Evolutionary conservation across 2,113 vertebrate species (phyloP).

Genomic region (Zosterops borbonicus): DNA sequence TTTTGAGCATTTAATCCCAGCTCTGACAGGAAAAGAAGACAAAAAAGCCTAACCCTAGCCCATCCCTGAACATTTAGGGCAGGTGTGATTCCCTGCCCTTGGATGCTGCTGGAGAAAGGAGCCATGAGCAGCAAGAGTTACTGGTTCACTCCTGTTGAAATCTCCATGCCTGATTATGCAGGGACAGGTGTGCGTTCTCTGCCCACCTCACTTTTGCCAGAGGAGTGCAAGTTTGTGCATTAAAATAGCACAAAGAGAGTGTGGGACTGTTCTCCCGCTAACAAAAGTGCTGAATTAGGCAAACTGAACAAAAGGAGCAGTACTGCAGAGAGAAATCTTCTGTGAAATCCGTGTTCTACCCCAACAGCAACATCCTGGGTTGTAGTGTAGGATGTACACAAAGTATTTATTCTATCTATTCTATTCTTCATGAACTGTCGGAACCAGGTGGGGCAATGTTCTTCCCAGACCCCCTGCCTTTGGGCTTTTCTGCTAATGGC

Average conservation of each 20-base stretch:
- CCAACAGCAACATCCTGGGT: neutral
- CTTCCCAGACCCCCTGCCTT: no score
- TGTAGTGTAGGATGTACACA: no score
- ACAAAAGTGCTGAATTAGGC: neutral
- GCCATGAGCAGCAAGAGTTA: fast-evolving
- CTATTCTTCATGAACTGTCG: no score
- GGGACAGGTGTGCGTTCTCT: fast-evolving
- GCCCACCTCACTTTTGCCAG: fast-evolving
- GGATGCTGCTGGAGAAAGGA: fast-evolving
- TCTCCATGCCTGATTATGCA: neutral
- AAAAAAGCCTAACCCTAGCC: neutral
- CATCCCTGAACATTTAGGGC: neutral
- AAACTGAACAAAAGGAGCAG: neutral
- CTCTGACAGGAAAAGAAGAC: neutral
- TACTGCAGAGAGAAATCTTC: neutral
- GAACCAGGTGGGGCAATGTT: no score
- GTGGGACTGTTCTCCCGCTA: neutral
- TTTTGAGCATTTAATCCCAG: neutral
- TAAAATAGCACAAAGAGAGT: neutral
- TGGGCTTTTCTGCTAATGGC: no score
- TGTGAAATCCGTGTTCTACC: neutral
- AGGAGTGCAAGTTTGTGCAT: neutral
- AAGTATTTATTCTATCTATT: no score
- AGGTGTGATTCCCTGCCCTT: neutral
- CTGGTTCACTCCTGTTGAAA: neutral